Conservation (phyloP, 2,797 vertebrate species). For the Australoheros facetus region DNA sequence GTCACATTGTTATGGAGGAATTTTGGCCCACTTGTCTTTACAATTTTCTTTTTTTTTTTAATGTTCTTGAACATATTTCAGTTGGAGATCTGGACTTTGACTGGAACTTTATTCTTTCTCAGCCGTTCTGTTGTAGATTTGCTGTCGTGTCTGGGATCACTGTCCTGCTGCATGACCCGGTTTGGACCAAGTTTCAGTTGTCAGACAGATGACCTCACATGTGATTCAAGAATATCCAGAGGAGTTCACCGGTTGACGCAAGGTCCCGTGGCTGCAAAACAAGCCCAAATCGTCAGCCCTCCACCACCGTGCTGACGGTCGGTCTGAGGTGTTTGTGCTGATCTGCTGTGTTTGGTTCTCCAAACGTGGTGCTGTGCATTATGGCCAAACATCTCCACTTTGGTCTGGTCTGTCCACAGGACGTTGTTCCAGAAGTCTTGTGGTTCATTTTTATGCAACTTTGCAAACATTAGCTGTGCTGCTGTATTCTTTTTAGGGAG, state of each 20-base stretch:
- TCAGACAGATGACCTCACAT: not conserved
- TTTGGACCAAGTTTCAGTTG: not conserved
- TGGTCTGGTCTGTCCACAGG: rapidly evolving
- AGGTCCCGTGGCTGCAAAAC: not conserved
- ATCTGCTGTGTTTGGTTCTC: not conserved
- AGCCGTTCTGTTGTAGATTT: not conserved
- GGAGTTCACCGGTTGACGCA: not conserved
- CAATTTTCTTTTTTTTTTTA: too few species aligned
- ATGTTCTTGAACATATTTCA: too few species aligned
- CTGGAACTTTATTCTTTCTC: not conserved
- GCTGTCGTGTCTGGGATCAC: not conserved
- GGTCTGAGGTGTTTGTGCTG: not conserved
- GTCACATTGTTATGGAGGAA: not conserved
- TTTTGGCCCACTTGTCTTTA: too few species aligned
- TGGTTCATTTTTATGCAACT: not conserved
- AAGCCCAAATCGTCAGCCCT: not conserved
- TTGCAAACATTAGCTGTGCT: not conserved
- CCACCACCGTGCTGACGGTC: not conserved
- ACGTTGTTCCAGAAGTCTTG: rapidly evolving
- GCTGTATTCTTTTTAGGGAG: not conserved
- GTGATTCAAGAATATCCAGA: rapidly evolving
- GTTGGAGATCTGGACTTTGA: not conserved
- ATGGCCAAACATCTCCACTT: not conserved
- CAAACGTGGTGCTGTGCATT: not conserved
- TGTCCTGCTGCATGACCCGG: not conserved